These are phyloP conservation scores for Trissolcus brochymenae DNA, from an alignment of 2,888 invertebrate species.

Conservation along the genomic window DNA sequence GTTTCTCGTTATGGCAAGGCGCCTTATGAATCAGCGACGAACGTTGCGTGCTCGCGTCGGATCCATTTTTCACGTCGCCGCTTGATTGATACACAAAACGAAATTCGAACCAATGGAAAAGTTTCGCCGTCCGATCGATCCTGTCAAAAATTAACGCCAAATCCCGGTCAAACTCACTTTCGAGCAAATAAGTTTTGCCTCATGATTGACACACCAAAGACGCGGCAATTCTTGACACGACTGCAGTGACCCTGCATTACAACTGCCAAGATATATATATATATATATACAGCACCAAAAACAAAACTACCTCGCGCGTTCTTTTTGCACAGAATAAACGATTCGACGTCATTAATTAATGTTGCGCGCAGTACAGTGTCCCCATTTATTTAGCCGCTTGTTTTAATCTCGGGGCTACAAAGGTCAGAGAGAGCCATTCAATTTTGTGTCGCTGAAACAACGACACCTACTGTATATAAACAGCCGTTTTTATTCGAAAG, in stretches of 20 bases:
- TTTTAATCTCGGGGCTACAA: constrained; percentile 15
- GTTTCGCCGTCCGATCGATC: constrained; percentile 15
- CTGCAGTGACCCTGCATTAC: constrained; percentile 11
- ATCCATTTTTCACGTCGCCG: constrained; percentile 70
- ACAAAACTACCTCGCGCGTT: constrained; percentile 16
- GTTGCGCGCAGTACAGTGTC: constrained; percentile 25
- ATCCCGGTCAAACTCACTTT: background rate
- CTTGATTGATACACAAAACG: constrained; percentile 68
- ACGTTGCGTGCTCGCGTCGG: constrained; percentile 60
- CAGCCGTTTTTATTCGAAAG: background rate
- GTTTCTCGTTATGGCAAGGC: constrained; percentile 35
- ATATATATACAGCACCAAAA: constrained; percentile 9
- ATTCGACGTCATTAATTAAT: constrained; percentile 31
- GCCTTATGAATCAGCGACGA: constrained; percentile 65
- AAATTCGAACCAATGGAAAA: constrained; percentile 22
- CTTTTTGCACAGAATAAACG: constrained; percentile 19
- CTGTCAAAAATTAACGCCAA: constrained; percentile 25
- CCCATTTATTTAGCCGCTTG: constrained; percentile 26
- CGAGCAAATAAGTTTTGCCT: constrained; percentile 4
- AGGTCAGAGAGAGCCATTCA: constrained; percentile 20
- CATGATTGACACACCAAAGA: constrained; percentile 25
- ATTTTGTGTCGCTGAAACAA: constrained; percentile 12
- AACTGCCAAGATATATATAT: background rate
- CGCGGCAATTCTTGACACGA: constrained; percentile 6
- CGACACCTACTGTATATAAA: constrained; percentile 1